Evolutionary conservation across 2,797 vertebrate species (phyloP).

Genomic region (Peromyscus attwateri): DNA sequence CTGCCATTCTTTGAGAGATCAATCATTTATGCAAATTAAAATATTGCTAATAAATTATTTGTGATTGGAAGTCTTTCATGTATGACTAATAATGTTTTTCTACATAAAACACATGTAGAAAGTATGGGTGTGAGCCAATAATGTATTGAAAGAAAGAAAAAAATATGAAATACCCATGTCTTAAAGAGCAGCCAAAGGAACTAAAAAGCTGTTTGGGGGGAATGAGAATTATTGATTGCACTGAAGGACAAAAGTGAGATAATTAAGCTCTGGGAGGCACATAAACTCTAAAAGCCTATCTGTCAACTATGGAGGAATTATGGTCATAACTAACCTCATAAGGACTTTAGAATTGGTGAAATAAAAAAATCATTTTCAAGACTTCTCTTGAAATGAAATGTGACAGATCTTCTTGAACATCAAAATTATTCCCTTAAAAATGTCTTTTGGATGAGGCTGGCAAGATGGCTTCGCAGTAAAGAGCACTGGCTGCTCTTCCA

Average conservation of each 20-base stretch:
- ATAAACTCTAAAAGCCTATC: background rate
- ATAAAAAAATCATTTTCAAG: constrained; percentile 55
- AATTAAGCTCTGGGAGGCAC: background rate
- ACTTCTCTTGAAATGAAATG: constrained; percentile 38
- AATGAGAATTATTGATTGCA: background rate
- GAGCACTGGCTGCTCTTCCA: too few relatives aligned
- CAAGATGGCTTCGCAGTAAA: too few relatives aligned
- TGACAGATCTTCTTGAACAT: background rate
- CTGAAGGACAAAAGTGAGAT: background rate
- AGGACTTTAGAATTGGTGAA: constrained; percentile 28
- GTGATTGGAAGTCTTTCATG: constrained; percentile 20
- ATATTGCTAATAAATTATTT: constrained; percentile 46
- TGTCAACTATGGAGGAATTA: background rate
- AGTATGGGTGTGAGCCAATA: background rate
- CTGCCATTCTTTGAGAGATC: background rate
- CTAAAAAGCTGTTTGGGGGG: background rate
- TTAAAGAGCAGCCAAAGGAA: background rate
- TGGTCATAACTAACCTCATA: background rate
- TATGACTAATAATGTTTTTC: background rate
- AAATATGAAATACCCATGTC: constrained; percentile 15
- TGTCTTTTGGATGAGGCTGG: too few relatives aligned
- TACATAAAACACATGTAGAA: background rate
- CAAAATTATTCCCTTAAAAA: constrained; percentile 47
- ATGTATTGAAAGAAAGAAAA: background rate
- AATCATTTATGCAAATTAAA: constrained; percentile 10